phyloP scores from a whole-genome alignment of 2,797 vertebrate species.

The Sebastes steindachneri region DNA sequence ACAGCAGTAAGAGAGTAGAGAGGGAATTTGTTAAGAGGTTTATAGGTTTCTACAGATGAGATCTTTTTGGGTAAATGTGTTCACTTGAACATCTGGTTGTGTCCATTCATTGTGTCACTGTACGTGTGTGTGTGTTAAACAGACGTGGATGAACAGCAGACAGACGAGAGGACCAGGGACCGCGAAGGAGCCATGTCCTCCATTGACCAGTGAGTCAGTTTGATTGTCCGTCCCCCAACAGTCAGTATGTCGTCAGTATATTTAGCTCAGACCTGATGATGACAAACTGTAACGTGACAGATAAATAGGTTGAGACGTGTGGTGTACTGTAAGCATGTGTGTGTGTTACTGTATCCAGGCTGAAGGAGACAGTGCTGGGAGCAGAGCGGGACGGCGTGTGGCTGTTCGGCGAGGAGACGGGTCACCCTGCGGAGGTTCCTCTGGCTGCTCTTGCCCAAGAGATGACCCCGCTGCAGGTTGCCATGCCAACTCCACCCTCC shows the following conservation, averaged over 20 bases:
- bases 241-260: neutral
- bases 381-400: constrained; percentile 45
- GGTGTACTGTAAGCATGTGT: neutral
- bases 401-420: constrained; percentile 57
- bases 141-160: constrained; percentile 58
- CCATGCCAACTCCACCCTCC: constrained; percentile 51
- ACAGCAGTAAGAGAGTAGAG: neutral
- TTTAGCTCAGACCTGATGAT: neutral
- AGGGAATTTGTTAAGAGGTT: neutral
- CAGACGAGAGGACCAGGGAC: constrained; percentile 32
- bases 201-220: constrained; percentile 67
- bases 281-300: neutral
- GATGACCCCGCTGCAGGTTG: constrained; percentile 72
- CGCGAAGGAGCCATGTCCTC: constrained; percentile 50
- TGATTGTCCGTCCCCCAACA: neutral
- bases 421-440: constrained; percentile 27
- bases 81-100: neutral
- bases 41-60: neutral
- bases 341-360: constrained; percentile 57
- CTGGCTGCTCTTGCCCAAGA: constrained; percentile 50
- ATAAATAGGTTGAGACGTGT: neutral
- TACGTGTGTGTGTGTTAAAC: neutral
- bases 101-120: neutral
- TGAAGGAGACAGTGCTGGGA: constrained; percentile 52
- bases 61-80: neutral